Conservation (phyloP, 1,140 invertebrate species). For the Agrilus planipennis region DNA sequence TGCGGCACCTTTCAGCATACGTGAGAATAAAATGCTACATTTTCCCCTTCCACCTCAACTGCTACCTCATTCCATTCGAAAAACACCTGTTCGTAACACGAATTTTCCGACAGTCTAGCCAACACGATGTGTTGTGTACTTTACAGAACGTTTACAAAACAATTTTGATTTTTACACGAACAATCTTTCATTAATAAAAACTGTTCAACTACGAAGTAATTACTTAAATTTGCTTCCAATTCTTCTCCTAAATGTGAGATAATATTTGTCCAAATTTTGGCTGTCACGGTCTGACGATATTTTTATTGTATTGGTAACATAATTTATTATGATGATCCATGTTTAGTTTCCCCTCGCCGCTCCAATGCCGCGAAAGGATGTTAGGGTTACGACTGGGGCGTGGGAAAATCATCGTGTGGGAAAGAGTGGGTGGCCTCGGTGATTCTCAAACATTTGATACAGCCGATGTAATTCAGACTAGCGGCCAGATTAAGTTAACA, state of each 20-base stretch:
- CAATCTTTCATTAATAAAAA: no score
- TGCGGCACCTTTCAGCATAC: slow-evolving; percentile 9
- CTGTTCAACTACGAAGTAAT: no score
- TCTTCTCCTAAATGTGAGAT: no score
- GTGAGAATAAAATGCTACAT: slow-evolving; percentile 12
- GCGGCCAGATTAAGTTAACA: slow-evolving; percentile 15
- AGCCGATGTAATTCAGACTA: slow-evolving; percentile 17
- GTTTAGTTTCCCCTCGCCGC: slow-evolving; percentile 18
- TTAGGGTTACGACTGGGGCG: slow-evolving; percentile 62
- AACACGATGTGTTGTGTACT: slow-evolving; percentile 30
- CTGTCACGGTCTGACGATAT: neutral
- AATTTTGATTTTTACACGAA: no score
- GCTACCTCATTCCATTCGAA: slow-evolving; percentile 41
- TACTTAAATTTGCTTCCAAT: no score
- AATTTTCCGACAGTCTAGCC: slow-evolving; percentile 49
- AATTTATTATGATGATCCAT: slow-evolving; percentile 13
- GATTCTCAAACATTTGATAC: slow-evolving; percentile 44
- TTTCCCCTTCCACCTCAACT: slow-evolving; percentile 20
- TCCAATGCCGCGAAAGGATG: slow-evolving; percentile 46
- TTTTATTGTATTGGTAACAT: slow-evolving; percentile 9
- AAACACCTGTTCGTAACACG: slow-evolving; percentile 51
- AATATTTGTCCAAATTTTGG: no score
- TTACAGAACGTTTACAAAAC: no score
- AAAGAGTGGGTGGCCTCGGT: slow-evolving; percentile 57
- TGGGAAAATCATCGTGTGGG: slow-evolving; percentile 67